Percentiles rank a stretch among this genome's conserved stretches.
Conservation (phyloP, 2,888 invertebrate species). For the Pseudococcus longispinus region DNA sequence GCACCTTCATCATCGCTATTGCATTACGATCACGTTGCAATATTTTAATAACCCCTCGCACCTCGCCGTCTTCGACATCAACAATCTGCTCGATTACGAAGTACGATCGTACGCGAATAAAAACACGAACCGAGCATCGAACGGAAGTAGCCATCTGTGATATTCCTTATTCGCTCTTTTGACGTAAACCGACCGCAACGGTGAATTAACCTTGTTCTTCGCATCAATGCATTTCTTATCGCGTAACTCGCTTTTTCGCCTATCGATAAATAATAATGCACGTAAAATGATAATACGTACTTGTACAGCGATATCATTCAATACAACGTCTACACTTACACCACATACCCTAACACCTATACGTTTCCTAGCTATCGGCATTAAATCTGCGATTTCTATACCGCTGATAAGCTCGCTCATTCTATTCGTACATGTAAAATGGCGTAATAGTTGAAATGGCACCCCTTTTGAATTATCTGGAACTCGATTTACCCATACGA, state of each 20-base stretch:
- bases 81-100: neutral
- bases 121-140: neutral
- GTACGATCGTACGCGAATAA: neutral
- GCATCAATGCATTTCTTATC: slow-evolving; percentile 17
- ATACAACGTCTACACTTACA: too few species aligned
- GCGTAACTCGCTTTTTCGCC: neutral
- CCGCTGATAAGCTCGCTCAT: too few species aligned
- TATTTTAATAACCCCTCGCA: neutral
- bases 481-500: too few species aligned
- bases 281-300: too few species aligned
- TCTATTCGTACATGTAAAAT: too few species aligned
- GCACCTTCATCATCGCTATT: neutral
- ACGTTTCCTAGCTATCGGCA: too few species aligned
- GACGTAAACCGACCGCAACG: slow-evolving; percentile 34
- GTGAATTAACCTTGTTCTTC: slow-evolving; percentile 42
- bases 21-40: neutral
- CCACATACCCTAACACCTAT: too few species aligned
- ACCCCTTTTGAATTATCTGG: too few species aligned
- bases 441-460: too few species aligned
- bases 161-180: slow-evolving; percentile 44
- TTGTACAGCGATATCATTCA: too few species aligned
- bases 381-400: too few species aligned
- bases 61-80: neutral
- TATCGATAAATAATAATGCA: neutral
- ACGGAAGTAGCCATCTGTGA: slow-evolving; percentile 22